Percentiles rank a stretch among this genome's conserved stretches.
These are phyloP conservation scores for Chionis minor DNA, from an alignment of 2,113 vertebrate species.

Conservation along the genomic window DNA sequence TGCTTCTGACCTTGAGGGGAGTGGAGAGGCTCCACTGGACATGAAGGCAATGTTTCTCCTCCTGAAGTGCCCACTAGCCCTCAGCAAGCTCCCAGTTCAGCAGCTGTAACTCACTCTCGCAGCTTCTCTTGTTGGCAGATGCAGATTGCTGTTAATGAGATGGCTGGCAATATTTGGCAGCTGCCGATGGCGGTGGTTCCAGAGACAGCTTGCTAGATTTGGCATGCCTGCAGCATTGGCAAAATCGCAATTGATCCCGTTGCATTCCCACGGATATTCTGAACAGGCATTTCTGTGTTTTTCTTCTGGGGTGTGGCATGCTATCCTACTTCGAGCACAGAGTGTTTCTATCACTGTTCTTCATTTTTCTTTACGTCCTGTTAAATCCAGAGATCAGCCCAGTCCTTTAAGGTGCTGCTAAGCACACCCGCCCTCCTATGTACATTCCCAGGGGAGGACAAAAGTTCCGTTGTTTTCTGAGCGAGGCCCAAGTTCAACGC, in stretches of 20 bases:
- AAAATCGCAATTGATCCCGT: fast-evolving
- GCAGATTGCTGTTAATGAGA: neutral
- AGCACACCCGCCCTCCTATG: neutral
- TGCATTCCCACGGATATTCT: neutral
- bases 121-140: neutral
- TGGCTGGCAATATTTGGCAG: neutral
- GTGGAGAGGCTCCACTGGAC: neutral
- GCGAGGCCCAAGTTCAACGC: neutral
- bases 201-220: neutral
- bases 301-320: neutral
- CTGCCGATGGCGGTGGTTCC: neutral
- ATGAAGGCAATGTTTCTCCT: neutral
- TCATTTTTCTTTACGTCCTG: neutral
- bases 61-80: neutral
- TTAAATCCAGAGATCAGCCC: neutral
- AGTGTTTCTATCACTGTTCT: neutral
- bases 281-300: neutral
- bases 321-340: neutral
- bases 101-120: neutral
- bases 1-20: neutral
- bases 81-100: neutral
- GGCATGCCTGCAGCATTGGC: neutral
- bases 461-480: neutral
- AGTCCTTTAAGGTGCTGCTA: neutral
- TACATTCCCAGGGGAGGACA: neutral